Conservation (phyloP, 2,888 invertebrate genomes). For the Dasysyrphus tricinctus region DNA sequence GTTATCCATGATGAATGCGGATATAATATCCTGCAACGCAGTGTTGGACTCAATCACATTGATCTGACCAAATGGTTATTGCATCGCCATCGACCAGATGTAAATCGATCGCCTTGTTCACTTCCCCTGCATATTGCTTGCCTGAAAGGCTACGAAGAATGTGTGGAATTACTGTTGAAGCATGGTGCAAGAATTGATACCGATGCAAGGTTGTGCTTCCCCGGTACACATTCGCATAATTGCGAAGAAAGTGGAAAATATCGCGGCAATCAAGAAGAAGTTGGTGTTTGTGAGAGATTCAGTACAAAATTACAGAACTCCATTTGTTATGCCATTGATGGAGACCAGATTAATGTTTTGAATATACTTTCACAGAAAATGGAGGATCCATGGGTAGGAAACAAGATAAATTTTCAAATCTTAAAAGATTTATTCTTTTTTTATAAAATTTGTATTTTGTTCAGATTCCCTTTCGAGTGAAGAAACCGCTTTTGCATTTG, state of each 20-base stretch:
- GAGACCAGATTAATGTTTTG: constrained; percentile 88
- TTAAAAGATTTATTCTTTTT: background rate
- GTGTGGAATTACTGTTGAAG: constrained; percentile 87
- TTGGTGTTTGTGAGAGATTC: constrained; percentile 80
- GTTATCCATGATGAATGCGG: constrained; percentile 88
- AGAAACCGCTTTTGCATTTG: constrained; percentile 87
- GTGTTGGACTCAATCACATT: constrained; percentile 88
- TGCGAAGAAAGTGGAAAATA: constrained; percentile 89
- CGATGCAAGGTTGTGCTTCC: constrained; percentile 90
- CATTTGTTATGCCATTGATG: constrained; percentile 89
- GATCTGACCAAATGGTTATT: constrained; percentile 88
- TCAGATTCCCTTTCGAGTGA: constrained; percentile 84
- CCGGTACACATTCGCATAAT: constrained; percentile 88
- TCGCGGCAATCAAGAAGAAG: constrained; percentile 84
- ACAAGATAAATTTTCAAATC: background rate
- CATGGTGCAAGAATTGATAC: constrained; percentile 89
- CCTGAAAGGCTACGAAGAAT: constrained; percentile 88
- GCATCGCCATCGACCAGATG: constrained; percentile 86
- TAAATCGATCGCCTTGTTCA: constrained; percentile 89
- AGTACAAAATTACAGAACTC: constrained; percentile 87
- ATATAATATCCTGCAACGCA: constrained; percentile 89
- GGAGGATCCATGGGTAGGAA: constrained; percentile 87
- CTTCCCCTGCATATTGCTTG: constrained; percentile 90
- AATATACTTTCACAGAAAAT: constrained; percentile 87
- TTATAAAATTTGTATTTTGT: constrained; percentile 12